Conservation (phyloP, 2,113 vertebrate genomes). For the Gopherus evgoodei region DNA sequence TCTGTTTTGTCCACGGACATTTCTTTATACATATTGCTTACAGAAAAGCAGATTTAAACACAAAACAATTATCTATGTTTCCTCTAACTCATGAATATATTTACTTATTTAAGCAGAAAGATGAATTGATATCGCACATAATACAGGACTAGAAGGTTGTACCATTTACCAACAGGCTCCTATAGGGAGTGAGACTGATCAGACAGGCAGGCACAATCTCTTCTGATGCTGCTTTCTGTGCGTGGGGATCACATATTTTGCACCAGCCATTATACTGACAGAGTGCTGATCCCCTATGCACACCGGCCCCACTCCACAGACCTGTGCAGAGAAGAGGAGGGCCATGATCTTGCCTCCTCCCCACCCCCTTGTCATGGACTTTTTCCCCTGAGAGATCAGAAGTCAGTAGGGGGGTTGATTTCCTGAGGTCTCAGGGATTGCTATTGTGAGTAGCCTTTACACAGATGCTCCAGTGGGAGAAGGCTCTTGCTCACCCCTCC, state of each 20-base stretch:
- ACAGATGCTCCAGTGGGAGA: neutral
- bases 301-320: neutral
- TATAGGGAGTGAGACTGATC: neutral
- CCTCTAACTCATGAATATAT: neutral
- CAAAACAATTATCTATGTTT: neutral
- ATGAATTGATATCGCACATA: neutral
- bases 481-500: slow-evolving; percentile 9
- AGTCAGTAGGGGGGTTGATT: neutral
- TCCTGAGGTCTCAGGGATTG: neutral
- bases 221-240: neutral
- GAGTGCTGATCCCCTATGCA: neutral
- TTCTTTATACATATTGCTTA: neutral
- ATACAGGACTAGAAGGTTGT: neutral
- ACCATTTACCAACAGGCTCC: neutral
- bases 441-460: neutral
- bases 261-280: neutral
- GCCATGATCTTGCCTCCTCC: neutral
- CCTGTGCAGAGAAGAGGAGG: fast-evolving
- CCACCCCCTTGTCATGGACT: neutral
- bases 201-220: neutral
- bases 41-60: neutral
- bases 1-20: neutral
- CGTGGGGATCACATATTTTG: neutral
- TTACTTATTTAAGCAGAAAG: neutral
- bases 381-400: neutral